Conservation (phyloP, 2,797 vertebrate species). For the Anguilla pacifica region DNA sequence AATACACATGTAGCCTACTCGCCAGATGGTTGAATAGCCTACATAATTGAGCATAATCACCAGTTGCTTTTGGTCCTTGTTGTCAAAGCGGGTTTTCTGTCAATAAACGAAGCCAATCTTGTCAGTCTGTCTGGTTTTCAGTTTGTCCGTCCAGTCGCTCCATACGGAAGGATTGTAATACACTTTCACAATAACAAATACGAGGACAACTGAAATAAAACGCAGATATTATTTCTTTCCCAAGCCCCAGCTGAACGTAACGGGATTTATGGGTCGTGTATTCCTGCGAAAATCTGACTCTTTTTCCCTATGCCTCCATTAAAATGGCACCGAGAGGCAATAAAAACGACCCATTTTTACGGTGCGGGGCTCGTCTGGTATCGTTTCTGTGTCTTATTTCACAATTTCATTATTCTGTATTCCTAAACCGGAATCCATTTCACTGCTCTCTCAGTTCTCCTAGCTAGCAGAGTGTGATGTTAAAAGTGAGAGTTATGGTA, state of each 20-base stretch:
- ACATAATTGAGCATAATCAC: constrained; percentile 14
- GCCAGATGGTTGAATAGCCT: neutral
- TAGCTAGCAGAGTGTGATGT: neutral
- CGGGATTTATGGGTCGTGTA: neutral
- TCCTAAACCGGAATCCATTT: neutral
- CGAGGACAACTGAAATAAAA: neutral
- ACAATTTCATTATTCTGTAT: neutral
- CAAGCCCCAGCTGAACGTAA: neutral
- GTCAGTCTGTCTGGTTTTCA: constrained; percentile 2
- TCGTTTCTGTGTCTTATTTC: constrained; percentile 9
- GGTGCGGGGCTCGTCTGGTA: neutral
- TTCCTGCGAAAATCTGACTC: neutral
- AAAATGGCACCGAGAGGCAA: neutral
- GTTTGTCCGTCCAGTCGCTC: neutral
- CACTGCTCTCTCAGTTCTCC: neutral
- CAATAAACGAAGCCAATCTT: neutral
- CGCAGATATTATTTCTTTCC: neutral
- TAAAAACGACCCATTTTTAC: neutral
- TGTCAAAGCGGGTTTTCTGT: constrained; percentile 2
- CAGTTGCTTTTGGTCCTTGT: constrained; percentile 16
- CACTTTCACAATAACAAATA: neutral
- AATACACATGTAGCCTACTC: neutral
- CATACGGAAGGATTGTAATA: neutral
- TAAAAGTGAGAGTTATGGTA: neutral
- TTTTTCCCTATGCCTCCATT: neutral